Conservation (phyloP, 2,888 invertebrate genomes). For the Ichneumoninae sp. region DNA sequence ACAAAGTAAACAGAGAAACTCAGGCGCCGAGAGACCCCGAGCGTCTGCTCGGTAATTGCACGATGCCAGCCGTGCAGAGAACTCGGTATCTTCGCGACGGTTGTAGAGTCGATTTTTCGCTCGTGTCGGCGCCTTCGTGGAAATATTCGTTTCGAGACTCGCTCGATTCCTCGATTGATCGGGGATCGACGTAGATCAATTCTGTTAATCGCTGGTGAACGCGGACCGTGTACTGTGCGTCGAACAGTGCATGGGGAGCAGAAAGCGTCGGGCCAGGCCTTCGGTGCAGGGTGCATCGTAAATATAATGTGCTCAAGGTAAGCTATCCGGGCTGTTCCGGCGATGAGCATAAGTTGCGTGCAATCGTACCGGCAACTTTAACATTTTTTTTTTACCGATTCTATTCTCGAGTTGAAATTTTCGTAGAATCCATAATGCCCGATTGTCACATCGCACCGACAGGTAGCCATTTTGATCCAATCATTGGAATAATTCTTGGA, state of each 20-base stretch:
- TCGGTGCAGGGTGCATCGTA: constrained; percentile 12
- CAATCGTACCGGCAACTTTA: neutral
- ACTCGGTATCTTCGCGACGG: constrained; percentile 9
- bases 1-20: constrained; percentile 17
- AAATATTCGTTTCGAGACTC: neutral
- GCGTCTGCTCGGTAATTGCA: constrained; percentile 16
- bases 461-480: neutral
- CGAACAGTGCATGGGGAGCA: neutral
- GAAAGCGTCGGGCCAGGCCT: neutral
- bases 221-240: neutral
- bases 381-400: neutral
- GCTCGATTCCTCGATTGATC: neutral
- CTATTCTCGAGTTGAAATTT: neutral
- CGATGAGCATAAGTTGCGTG: neutral
- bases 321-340: constrained; percentile 10
- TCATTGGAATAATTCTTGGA: neutral
- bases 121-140: neutral
- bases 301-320: constrained; percentile 49
- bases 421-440: neutral
- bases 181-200: neutral
- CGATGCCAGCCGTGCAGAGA: neutral
- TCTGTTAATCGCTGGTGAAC: neutral
- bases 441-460: neutral
- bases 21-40: neutral
- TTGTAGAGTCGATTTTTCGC: neutral